Evolutionary conservation across 37 sponge, comb jelly and placozoan species (phyloP).

Genomic region (Eunapius fragilis): DNA sequence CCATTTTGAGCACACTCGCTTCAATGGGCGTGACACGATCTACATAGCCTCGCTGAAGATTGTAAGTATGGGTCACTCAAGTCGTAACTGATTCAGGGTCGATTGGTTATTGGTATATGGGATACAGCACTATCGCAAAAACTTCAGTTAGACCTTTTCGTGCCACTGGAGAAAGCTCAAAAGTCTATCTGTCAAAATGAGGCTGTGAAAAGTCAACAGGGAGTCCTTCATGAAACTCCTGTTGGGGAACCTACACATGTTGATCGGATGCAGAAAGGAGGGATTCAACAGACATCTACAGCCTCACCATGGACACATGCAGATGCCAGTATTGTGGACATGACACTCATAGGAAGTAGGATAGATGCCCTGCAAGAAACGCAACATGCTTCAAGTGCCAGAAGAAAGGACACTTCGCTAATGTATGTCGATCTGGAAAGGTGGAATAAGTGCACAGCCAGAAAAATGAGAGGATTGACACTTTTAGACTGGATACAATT

Average conservation of each 20-base stretch:
- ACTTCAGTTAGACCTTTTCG: conserved; percentile 13
- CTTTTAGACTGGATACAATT: background rate
- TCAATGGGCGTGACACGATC: too few species aligned
- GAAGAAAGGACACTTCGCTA: too few species aligned
- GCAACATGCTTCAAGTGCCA: background rate
- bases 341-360: too few species aligned
- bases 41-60: background rate
- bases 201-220: conserved; percentile 17
- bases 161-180: conserved; percentile 31
- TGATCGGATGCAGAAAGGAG: too few species aligned
- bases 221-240: background rate
- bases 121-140: conserved; percentile 11
- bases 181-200: conserved; percentile 19
- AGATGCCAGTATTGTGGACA: too few species aligned
- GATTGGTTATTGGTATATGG: conserved; percentile 26
- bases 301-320: too few species aligned
- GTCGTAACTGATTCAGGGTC: conserved; percentile 12
- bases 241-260: too few species aligned
- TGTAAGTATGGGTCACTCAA: conserved; percentile 4
- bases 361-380: too few species aligned
- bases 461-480: background rate
- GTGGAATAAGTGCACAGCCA: background rate
- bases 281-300: too few species aligned
- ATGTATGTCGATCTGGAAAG: too few species aligned
- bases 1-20: too few species aligned